A percentile compares a stretch with the other conserved stretches of the same genome.
Conservation (phyloP, 2,113 vertebrate species). For the Phyllostomus hastatus region DNA sequence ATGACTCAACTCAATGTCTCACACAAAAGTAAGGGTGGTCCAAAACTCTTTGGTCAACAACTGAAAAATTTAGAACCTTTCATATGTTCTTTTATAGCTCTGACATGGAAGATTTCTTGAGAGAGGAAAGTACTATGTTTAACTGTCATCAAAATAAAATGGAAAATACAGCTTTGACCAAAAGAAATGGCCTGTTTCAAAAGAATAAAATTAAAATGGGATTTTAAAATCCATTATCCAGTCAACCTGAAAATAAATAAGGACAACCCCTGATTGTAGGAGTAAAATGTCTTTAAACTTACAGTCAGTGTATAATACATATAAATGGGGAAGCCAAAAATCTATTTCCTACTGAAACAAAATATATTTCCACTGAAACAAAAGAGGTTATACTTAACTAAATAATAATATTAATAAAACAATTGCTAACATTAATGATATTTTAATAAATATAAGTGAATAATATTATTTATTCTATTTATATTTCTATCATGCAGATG, state of each 20-base stretch:
- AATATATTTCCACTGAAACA: background rate
- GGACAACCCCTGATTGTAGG: background rate
- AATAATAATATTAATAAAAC: background rate
- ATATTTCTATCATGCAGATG: background rate
- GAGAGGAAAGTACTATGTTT: constrained; percentile 52
- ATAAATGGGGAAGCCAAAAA: background rate
- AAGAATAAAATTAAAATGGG: constrained; percentile 59
- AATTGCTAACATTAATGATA: background rate
- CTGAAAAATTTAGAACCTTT: constrained; percentile 48
- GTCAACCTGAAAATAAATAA: constrained; percentile 53
- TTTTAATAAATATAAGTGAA: background rate
- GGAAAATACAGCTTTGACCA: constrained; percentile 57
- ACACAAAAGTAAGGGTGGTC: constrained; percentile 28
- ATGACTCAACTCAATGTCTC: background rate
- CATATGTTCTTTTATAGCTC: constrained; percentile 48
- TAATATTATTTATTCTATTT: background rate
- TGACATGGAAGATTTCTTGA: constrained; percentile 50
- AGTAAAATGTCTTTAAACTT: background rate
- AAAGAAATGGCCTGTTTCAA: constrained; percentile 58
- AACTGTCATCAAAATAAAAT: constrained; percentile 62
- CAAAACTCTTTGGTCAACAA: constrained; percentile 21
- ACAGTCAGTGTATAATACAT: background rate
- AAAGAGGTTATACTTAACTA: background rate
- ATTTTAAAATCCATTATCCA: constrained; percentile 47
- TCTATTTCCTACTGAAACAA: background rate